phyloP scores from a whole-genome alignment of 2,113 vertebrate genomes.

The Tachysurus fulvidraco region DNA sequence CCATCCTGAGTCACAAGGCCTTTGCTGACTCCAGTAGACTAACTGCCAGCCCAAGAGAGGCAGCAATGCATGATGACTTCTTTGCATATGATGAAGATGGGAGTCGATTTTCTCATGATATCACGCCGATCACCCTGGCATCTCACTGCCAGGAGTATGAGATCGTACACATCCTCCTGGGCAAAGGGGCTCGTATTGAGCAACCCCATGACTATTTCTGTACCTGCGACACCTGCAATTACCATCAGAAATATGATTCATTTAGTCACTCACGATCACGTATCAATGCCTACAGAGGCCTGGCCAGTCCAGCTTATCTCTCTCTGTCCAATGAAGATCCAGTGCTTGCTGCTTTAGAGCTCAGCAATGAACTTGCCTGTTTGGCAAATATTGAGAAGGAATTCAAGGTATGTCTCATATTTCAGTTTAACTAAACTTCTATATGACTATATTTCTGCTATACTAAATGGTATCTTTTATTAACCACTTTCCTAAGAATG shows the following conservation, averaged over 20 bases:
- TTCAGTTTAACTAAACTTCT: not conserved
- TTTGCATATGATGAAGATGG: slow-evolving; percentile 99
- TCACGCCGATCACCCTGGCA: slow-evolving; percentile 92
- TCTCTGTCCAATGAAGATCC: slow-evolving; percentile 95
- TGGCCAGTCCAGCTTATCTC: slow-evolving; percentile 95
- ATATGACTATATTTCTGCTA: not conserved
- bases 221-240: slow-evolving; percentile 89
- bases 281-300: slow-evolving; percentile 95
- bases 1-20: slow-evolving; percentile 84
- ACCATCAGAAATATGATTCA: slow-evolving; percentile 94
- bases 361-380: slow-evolving; percentile 93
- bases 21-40: slow-evolving; percentile 87
- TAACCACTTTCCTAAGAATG: slow-evolving; percentile 70
- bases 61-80: slow-evolving; percentile 90
- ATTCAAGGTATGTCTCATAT: slow-evolving; percentile 85
- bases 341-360: slow-evolving; percentile 92
- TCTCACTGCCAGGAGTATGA: slow-evolving; percentile 97
- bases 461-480: slow-evolving; percentile 18
- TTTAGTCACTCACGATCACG: slow-evolving; percentile 96
- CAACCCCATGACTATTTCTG: slow-evolving; percentile 97
- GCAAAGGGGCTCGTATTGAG: slow-evolving; percentile 89
- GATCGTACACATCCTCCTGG: slow-evolving; percentile 91
- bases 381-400: slow-evolving; percentile 98
- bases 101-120: slow-evolving; percentile 93
- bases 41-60: slow-evolving; percentile 88